Conservation (phyloP, 2,113 vertebrate species). For the Pedionomus torquatus region DNA sequence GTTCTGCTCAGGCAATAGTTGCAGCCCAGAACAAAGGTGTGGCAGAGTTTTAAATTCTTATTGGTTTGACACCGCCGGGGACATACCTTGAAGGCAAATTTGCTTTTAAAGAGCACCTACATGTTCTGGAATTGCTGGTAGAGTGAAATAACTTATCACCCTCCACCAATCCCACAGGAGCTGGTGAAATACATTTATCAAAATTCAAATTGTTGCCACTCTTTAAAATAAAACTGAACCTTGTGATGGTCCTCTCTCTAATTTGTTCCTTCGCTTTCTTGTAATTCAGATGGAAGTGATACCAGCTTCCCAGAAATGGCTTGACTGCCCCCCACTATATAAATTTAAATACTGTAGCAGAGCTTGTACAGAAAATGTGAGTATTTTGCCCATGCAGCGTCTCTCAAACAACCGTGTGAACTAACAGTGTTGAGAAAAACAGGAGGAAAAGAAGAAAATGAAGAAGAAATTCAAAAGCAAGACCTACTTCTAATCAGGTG, state of each 20-base stretch:
- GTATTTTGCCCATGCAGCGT: rapidly evolving
- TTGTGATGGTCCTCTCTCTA: neutral
- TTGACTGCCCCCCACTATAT: neutral
- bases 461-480: neutral
- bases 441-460: neutral
- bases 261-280: neutral
- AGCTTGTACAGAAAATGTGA: neutral
- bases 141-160: neutral
- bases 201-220: neutral
- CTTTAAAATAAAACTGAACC: neutral
- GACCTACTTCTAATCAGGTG: neutral
- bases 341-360: neutral
- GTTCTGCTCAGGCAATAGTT: neutral
- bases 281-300: neutral
- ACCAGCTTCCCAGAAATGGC: neutral
- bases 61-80: neutral
- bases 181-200: neutral
- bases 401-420: neutral
- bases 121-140: neutral
- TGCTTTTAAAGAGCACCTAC: neutral
- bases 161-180: neutral
- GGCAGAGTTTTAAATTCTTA: neutral
- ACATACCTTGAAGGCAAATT: neutral
- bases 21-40: neutral
- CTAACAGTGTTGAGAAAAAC: rapidly evolving